Evolutionary conservation across 1,140 invertebrate genomes (phyloP), one percentile per base, ranked within the genome.

Genomic region (Eubasilissa regina): DNA sequence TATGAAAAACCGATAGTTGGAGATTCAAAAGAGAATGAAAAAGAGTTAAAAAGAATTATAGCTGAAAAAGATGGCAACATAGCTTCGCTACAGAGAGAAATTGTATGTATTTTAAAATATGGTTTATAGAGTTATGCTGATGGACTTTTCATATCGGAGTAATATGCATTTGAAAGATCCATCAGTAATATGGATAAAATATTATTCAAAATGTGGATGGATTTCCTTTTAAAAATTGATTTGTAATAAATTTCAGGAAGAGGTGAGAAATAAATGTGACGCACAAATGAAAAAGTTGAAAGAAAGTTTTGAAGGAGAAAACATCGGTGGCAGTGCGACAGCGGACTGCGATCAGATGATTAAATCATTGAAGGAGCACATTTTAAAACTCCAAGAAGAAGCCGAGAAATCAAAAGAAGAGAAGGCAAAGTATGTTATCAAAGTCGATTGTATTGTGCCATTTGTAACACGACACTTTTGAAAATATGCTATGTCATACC

Each of bases 41-140:
- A 19, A 45, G 44, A 75, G 21, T 56, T 75, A 11, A 60, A 62
- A 43, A 60, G 21, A 62, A 64, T 62, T 10, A 75, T 75, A 15
- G 44, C 44, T 19, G 55, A 15, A 11, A 75, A 75, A 60, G 74
- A 75, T 48, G n/a, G 44, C 11, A 17, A 60, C n/a, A 75, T 75
- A 62, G 56, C 44, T 19, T n/a, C 35, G 12, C 19, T 68, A 19
- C 13, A 44, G 15, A 68, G 19, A 17, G 64, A 68, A 17, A 44
- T 68, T 9, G 64, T 56, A 56, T 17, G 53, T 56, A 56, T 35
- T 35, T 6, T 3, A 35, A 35, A 3, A 35, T 35, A 35, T 35
- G 6, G n/a, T n/a, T n/a, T 35, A 35, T 35, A 35, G 1, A 35
- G 25, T 35, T 35, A n/a, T n/a, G n/a, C n/a, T n/a, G n/a, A n/a